Conservation (phyloP, 1,140 invertebrate genomes). For the Scaptomyza montana region DNA sequence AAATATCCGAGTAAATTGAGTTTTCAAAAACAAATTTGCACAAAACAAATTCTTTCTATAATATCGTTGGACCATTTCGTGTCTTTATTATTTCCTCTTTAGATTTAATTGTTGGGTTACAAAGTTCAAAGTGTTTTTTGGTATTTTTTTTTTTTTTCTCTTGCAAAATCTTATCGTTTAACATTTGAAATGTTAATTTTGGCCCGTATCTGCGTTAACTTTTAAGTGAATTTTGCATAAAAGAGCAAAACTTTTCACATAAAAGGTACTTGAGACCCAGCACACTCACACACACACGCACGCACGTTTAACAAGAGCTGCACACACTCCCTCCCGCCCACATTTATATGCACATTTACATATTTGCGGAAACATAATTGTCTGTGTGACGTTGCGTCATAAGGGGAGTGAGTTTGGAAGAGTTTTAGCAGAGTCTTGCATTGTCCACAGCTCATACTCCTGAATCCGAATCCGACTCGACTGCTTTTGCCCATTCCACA, state of each 20-base stretch:
- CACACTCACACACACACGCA: slow-evolving; percentile 12
- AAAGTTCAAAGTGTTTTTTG: not conserved
- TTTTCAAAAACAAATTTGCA: too few species aligned
- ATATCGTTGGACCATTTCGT: not conserved
- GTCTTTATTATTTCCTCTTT: not conserved
- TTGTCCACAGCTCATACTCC: slow-evolving; percentile 1
- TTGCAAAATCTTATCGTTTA: slow-evolving; percentile 18
- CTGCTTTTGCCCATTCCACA: not conserved
- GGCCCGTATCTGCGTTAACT: slow-evolving; percentile 51
- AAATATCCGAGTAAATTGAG: not conserved
- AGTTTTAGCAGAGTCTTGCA: slow-evolving; percentile 33
- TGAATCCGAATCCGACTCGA: not conserved
- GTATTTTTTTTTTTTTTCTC: too few species aligned
- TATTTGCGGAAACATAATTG: slow-evolving; percentile 64
- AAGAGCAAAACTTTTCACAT: slow-evolving; percentile 64
- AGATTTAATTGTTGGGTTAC: not conserved
- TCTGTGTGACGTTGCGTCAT: slow-evolving; percentile 39
- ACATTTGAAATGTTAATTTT: slow-evolving; percentile 60
- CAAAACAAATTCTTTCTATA: not conserved
- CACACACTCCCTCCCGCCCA: slow-evolving; percentile 22
- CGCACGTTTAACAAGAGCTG: slow-evolving; percentile 35
- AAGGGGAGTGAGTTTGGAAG: slow-evolving; percentile 3
- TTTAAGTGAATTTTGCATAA: slow-evolving; percentile 62
- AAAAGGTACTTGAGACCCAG: slow-evolving; percentile 37
- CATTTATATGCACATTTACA: slow-evolving; percentile 48